These are phyloP conservation scores for Anoura caudifer DNA, from an alignment of 2,113 vertebrate species.

Conservation along the genomic window DNA sequence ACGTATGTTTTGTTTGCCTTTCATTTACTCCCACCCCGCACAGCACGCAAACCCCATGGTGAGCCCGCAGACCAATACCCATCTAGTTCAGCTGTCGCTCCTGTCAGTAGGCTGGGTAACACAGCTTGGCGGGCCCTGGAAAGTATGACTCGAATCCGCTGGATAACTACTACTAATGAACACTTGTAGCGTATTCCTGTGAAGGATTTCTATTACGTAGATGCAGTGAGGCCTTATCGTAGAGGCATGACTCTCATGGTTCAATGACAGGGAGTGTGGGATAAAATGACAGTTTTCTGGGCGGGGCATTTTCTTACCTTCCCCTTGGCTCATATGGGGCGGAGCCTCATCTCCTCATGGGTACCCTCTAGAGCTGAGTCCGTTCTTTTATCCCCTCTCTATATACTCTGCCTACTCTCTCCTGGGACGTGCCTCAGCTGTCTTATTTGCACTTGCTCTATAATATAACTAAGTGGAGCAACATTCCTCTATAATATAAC, in stretches of 20 bases:
- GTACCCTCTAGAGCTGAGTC: background rate
- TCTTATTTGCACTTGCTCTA: background rate
- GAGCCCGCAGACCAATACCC: background rate
- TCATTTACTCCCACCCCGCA: background rate
- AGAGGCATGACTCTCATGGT: background rate
- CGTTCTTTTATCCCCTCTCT: background rate
- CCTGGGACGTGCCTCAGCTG: background rate
- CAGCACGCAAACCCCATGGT: rapidly evolving
- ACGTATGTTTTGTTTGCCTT: background rate
- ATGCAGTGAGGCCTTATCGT: background rate
- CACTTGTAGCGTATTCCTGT: background rate
- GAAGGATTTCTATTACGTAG: background rate
- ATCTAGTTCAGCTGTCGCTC: background rate
- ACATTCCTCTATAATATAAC: background rate
- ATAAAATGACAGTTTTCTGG: background rate
- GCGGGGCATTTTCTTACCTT: background rate
- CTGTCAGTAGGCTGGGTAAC: background rate
- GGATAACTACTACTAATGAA: background rate
- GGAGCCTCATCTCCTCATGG: background rate
- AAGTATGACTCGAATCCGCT: background rate
- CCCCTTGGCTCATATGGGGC: background rate
- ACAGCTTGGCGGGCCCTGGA: background rate
- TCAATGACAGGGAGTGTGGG: background rate
- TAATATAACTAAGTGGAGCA: background rate
- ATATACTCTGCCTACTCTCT: background rate